Conservation (phyloP, 2,888 invertebrate genomes). For the Megastigmus dorsalis region DNA sequence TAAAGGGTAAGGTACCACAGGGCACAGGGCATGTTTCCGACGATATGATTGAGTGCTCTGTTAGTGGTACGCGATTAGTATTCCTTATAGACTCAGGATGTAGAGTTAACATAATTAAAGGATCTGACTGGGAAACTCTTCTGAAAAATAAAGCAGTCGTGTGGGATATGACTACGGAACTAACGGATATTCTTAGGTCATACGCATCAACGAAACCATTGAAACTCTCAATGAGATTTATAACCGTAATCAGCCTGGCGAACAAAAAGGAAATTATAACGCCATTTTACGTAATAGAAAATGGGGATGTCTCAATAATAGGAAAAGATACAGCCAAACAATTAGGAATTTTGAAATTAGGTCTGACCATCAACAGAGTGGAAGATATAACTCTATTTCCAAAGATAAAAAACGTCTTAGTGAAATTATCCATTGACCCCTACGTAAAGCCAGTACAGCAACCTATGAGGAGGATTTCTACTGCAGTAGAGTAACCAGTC, state of each 20-base stretch:
- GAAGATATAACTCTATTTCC: not conserved
- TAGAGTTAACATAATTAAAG: slow-evolving; percentile 57
- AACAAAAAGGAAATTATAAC: slow-evolving; percentile 27
- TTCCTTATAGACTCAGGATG: too few species aligned
- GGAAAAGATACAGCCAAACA: too few species aligned
- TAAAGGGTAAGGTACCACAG: not conserved
- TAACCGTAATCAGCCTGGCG: too few species aligned
- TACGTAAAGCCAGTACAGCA: not conserved
- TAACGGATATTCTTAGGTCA: too few species aligned
- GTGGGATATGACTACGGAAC: not conserved
- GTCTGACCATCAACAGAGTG: too few species aligned
- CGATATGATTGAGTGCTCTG: slow-evolving; percentile 19
- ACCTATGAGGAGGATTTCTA: not conserved
- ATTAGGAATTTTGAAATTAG: too few species aligned
- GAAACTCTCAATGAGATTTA: too few species aligned
- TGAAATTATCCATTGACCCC: not conserved
- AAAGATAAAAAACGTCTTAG: not conserved
- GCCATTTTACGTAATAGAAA: too few species aligned
- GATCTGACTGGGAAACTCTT: slow-evolving; percentile 52
- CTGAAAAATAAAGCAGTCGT: not conserved
- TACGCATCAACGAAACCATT: too few species aligned
- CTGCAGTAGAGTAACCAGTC: not conserved
- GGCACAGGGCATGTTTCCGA: not conserved
- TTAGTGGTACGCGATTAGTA: slow-evolving; percentile 55
- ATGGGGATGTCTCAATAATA: too few species aligned